phyloP scores from a whole-genome alignment of 1,140 invertebrate genomes.

The Phymastichus coffea region DNA sequence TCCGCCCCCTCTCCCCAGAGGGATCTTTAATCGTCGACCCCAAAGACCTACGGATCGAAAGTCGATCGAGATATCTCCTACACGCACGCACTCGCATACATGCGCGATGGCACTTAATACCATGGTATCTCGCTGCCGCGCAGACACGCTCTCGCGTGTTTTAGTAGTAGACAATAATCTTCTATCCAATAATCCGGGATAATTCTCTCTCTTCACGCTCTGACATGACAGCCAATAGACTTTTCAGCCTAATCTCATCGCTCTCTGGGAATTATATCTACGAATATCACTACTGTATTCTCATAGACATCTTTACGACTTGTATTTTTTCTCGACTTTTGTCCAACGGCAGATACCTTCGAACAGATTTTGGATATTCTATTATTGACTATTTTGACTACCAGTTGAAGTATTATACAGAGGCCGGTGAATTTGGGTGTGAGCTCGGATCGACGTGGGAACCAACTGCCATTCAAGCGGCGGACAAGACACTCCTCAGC shows the following conservation, averaged over 20 bases:
- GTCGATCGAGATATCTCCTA: neutral
- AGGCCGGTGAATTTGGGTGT: no score
- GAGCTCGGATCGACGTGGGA: no score
- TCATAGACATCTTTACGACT: no score
- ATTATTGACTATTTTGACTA: no score
- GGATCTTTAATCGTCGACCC: conserved; percentile 8
- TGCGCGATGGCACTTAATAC: neutral
- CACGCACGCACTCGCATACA: neutral
- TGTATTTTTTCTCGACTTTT: neutral
- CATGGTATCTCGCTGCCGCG: neutral
- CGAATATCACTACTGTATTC: conserved; percentile 25
- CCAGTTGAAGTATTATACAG: no score
- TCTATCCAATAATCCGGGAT: conserved; percentile 22
- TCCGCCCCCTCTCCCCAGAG: neutral
- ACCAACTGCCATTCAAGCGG: no score
- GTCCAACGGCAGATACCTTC: no score
- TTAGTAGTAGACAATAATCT: no score
- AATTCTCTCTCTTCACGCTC: conserved; percentile 8
- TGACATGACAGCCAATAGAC: neutral
- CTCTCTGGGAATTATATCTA: neutral
- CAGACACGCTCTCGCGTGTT: no score
- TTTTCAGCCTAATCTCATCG: conserved; percentile 16
- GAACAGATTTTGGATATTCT: no score
- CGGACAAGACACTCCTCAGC: no score
- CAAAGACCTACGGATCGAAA: neutral